Base-by-base conservation (phyloP, 2,888 invertebrate genomes). In the Hofmannophila pseudospretella region DNA sequence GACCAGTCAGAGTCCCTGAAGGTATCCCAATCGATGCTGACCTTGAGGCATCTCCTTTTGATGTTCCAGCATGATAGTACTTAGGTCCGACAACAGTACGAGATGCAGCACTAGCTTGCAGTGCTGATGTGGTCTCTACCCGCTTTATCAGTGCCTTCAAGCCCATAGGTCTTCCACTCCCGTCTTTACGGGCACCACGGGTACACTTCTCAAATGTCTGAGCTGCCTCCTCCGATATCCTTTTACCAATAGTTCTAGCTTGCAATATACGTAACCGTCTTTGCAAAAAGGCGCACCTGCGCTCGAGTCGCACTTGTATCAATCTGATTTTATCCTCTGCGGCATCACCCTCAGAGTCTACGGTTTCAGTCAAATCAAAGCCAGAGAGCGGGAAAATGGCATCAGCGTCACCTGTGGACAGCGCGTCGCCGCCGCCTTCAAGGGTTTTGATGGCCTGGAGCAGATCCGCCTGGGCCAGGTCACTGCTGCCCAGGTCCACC, bases 401-500 rank as follows among this genome's bases (percentile, higher is more conserved):
- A 52, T 89, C 89, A 38, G 78, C 65, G 43, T 86, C 88, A 12
- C 79, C 86, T 1, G 79, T 76, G 5, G 85, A 80, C 8, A 84
- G 54, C 4, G 61, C 50, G 51, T 84, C 81, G 8, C 73, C 79
- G 2, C 77, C 85, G 31, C 79, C 77, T 53, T 93, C 94, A 50
- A 94, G 89, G 4, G 91, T 92, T 71, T 93, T 93, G 31, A 95
- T 91, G 2, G 92, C 94, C 67, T 93, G 93, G 50, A 94, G 86
- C 35, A 95, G 81, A 48, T 93, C 94, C 14, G 90, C 89, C 44
- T 88, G 89, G 11, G 80, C 89, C 34, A 90, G 67, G 58, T 93
- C 93, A 49, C 79, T 82, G 42, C 76, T 80, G 22, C 88, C 89
- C 38, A 90, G 68, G 53, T 89, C 90, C 50, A 90, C 90, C 35